Evolutionary conservation across 2,113 vertebrate species (phyloP).

Genomic region (Zingel zingel): DNA sequence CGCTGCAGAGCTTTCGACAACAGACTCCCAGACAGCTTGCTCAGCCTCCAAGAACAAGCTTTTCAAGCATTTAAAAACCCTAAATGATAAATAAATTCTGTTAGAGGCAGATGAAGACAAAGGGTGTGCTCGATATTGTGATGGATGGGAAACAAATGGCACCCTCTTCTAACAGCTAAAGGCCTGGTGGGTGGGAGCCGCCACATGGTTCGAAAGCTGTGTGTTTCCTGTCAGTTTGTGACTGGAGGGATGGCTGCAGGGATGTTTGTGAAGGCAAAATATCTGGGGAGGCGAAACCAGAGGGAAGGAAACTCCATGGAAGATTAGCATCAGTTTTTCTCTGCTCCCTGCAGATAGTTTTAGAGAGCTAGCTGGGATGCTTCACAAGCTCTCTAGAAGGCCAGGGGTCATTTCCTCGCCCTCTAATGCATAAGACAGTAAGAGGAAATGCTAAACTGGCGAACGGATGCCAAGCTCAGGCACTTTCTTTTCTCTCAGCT

Average conservation of each 20-base stretch:
- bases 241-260: constrained; percentile 41
- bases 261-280: constrained; percentile 24
- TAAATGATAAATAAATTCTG: constrained; percentile 19
- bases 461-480: constrained; percentile 7
- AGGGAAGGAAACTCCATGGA: not conserved
- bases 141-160: constrained; percentile 40
- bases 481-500: not conserved
- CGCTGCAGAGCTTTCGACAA: not conserved
- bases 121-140: constrained; percentile 16
- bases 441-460: constrained; percentile 1
- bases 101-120: constrained; percentile 22
- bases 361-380: not conserved
- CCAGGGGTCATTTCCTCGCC: constrained; percentile 3
- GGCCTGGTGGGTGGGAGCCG: constrained; percentile 20
- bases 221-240: constrained; percentile 26
- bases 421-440: constrained; percentile 4
- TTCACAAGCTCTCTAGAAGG: constrained; percentile 2
- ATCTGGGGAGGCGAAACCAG: not conserved
- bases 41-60: constrained; percentile 23
- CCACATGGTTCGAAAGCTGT: constrained; percentile 26
- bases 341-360: constrained; percentile 24
- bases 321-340: not conserved
- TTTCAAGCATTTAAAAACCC: constrained; percentile 36
- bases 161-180: not conserved
- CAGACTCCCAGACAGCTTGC: constrained; percentile 30